Evolutionary conservation across 2,797 vertebrate genomes (phyloP).

Genomic region (Smutsia temminckii): DNA sequence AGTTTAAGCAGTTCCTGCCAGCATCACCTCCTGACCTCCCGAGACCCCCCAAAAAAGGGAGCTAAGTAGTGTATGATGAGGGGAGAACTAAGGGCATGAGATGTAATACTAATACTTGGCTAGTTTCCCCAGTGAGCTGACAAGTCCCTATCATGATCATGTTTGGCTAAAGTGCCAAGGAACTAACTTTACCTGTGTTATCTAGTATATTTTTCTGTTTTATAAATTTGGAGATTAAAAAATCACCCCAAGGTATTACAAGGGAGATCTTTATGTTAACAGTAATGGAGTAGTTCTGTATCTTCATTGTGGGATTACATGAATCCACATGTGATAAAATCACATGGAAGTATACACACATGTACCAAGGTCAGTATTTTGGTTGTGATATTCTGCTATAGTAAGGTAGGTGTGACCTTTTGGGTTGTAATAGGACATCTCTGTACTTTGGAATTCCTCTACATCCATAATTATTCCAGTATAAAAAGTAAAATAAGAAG

Average conservation of each 20-base stretch:
- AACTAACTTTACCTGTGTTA: neutral
- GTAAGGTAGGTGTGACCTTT: neutral
- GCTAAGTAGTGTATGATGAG: neutral
- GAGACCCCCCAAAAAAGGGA: neutral
- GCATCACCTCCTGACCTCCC: neutral
- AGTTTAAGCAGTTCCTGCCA: neutral
- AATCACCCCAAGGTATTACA: neutral
- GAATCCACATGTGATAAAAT: neutral
- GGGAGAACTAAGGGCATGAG: neutral
- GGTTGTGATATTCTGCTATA: neutral
- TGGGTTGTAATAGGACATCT: neutral
- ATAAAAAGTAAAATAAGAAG: neutral
- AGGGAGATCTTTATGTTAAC: neutral
- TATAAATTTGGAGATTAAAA: constrained; percentile 20
- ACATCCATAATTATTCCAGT: neutral
- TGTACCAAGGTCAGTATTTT: neutral
- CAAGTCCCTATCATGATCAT: neutral
- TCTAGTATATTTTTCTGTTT: neutral
- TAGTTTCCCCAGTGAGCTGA: neutral
- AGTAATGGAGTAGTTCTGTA: neutral
- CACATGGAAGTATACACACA: neutral
- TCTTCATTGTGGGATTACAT: neutral
- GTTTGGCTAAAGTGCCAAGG: neutral
- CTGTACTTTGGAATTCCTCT: neutral
- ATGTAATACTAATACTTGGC: neutral